These are phyloP conservation scores for Chelon labrosus DNA, from an alignment of 2,797 vertebrate species.

Conservation along the genomic window DNA sequence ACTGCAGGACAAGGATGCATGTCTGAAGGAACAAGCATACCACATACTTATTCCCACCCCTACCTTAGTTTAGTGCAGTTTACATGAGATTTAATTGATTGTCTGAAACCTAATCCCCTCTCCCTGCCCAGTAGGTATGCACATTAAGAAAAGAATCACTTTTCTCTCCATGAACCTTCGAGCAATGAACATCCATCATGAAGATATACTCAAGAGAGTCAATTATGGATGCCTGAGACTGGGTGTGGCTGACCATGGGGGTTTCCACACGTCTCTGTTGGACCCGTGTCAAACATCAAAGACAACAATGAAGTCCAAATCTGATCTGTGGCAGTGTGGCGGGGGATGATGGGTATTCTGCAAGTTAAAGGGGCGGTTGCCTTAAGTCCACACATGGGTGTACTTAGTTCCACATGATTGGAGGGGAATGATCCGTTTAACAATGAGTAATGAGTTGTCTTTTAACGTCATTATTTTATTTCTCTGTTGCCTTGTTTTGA, in stretches of 20 bases:
- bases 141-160: slow-evolving; percentile 43
- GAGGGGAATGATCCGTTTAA: slow-evolving; percentile 65
- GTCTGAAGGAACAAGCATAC: slow-evolving; percentile 1
- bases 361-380: slow-evolving; percentile 18
- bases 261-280: slow-evolving; percentile 43
- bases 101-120: slow-evolving; percentile 54
- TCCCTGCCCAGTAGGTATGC: slow-evolving; percentile 12
- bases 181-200: slow-evolving; percentile 55
- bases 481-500: slow-evolving; percentile 30
- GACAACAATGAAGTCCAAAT: slow-evolving; percentile 36
- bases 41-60: slow-evolving; percentile 11
- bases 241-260: slow-evolving; percentile 20
- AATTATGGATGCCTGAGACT: slow-evolving; percentile 57
- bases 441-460: slow-evolving; percentile 59
- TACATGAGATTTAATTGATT: slow-evolving; percentile 47
- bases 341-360: slow-evolving; percentile 16
- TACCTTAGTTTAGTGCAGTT: slow-evolving; percentile 20
- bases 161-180: slow-evolving; percentile 41
- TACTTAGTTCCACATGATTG: slow-evolving; percentile 76
- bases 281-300: slow-evolving; percentile 54
- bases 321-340: slow-evolving; percentile 30
- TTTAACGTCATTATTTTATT: slow-evolving; percentile 40
- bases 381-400: slow-evolving; percentile 67
- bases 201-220: slow-evolving; percentile 55
- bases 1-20: slow-evolving; percentile 8